Percentiles rank a stretch among this genome's conserved stretches.
Conservation (phyloP, 2,113 vertebrate species). For the Orientallactaga bullata region DNA sequence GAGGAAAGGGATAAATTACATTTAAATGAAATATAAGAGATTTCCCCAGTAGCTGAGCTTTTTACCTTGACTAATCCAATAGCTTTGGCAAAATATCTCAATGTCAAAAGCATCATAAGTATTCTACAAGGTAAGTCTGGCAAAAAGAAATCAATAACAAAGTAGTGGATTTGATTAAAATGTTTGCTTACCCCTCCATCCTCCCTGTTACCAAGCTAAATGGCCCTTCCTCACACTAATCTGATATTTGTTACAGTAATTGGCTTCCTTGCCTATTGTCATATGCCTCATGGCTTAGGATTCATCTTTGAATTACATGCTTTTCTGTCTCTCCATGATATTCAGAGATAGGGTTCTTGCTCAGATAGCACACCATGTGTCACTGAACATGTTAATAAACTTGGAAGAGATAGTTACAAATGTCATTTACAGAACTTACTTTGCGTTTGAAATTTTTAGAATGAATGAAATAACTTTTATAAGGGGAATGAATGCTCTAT, state of each 20-base stretch:
- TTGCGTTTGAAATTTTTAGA: slow-evolving; percentile 15
- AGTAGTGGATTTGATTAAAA: slow-evolving; percentile 89
- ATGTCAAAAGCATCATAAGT: slow-evolving; percentile 88
- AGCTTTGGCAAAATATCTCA: slow-evolving; percentile 86
- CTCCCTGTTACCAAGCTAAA: slow-evolving; percentile 75
- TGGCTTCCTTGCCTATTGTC: slow-evolving; percentile 67
- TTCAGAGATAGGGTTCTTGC: neutral
- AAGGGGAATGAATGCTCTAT: neutral
- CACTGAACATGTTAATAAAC: neutral
- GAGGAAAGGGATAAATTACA: slow-evolving; percentile 85
- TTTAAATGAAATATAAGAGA: slow-evolving; percentile 87
- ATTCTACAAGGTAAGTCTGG: slow-evolving; percentile 86
- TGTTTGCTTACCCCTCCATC: slow-evolving; percentile 76
- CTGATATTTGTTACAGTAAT: slow-evolving; percentile 68
- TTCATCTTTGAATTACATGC: neutral
- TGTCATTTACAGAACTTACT: neutral
- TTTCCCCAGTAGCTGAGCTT: slow-evolving; percentile 82
- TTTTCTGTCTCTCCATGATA: neutral
- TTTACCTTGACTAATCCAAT: slow-evolving; percentile 86
- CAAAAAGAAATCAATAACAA: slow-evolving; percentile 87
- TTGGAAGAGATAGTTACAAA: slow-evolving; percentile 37
- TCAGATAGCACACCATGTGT: neutral
- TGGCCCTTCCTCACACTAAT: slow-evolving; percentile 81
- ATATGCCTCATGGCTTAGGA: neutral
- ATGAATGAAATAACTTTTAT: neutral